A percentile compares a stretch with the other conserved stretches of the same genome.
These are phyloP conservation scores for Dascyllus trimaculatus DNA, from an alignment of 2,113 vertebrate species.

Conservation along the genomic window DNA sequence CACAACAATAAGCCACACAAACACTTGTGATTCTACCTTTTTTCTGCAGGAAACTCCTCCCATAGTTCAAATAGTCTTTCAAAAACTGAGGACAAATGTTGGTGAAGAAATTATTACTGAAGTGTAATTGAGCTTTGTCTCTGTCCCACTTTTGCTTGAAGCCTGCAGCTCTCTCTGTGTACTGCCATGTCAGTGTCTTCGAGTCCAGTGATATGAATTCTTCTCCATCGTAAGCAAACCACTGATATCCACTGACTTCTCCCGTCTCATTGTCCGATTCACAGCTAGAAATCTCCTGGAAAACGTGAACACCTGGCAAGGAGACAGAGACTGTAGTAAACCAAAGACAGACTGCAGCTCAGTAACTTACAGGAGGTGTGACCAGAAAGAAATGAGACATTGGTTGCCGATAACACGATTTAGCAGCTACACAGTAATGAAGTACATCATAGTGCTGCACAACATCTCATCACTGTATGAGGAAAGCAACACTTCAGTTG, in stretches of 20 bases:
- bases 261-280: conserved; percentile 5
- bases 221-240: neutral
- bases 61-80: conserved; percentile 11
- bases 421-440: no score
- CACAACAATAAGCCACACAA: neutral
- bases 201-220: conserved; percentile 57
- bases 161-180: fast-evolving
- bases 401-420: no score
- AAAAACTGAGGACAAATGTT: conserved; percentile 45
- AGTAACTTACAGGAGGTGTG: no score
- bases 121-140: no score
- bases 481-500: no score
- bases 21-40: neutral
- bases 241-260: neutral
- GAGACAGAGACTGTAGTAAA: no score
- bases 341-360: no score
- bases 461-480: no score
- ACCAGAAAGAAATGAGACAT: no score
- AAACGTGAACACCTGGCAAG: no score
- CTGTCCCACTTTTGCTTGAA: conserved; percentile 25
- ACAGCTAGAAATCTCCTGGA: no score
- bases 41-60: neutral
- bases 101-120: neutral
- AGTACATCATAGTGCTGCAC: no score
- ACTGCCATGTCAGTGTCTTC: neutral